Base-by-base conservation (phyloP, 2,888 invertebrate genomes). In the Cephonodes hylas region DNA sequence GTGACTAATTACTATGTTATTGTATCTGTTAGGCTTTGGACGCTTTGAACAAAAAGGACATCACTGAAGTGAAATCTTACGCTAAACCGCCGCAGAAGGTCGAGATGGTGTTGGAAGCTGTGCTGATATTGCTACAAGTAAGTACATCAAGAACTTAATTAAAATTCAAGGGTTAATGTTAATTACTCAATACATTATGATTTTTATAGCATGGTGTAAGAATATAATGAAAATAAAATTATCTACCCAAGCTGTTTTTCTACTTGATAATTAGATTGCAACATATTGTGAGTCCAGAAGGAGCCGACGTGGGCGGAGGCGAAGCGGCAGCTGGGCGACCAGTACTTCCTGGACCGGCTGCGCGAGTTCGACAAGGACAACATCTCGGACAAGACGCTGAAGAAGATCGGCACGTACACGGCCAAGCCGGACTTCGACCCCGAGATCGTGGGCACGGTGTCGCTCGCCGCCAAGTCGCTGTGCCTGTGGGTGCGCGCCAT, bases 401-500 rank as follows among this genome's bases (percentile, higher is more conserved):
- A 96, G 84, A 96, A 96, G 83, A 96, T 98, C 64, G 95, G 81
- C 20, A 93, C 93, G 1, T 98, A 97, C 81, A 96, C 96, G 0
- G 93, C 93, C 31, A 96, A 96, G 84, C 95, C 96, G 0, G 97
- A 98, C 81, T 96, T 98, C 78, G 96, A 97, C 60, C 97, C 98
- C 0, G 96, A 97, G 61, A 97, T 97, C 76, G 96, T 98, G 0
- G 98, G 97, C 0, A 91, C 94, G 1, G 97, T 97, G 42, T 98
- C 98, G 0, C 76, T 93, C 0, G 98, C 98, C 0, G 97, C 97
- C 20, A 97, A 97, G 85, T 97, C 97, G 1, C 90, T 98, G 23
- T 97, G 97, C 80, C 94, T 96, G 79, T 98, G 98, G 98, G 97
- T 97, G 18, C 93, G 96, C 64, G 98, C 98, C 1, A 98, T 98